phyloP scores from a whole-genome alignment of 2,888 invertebrate species.

The Eucera pruinosa region DNA sequence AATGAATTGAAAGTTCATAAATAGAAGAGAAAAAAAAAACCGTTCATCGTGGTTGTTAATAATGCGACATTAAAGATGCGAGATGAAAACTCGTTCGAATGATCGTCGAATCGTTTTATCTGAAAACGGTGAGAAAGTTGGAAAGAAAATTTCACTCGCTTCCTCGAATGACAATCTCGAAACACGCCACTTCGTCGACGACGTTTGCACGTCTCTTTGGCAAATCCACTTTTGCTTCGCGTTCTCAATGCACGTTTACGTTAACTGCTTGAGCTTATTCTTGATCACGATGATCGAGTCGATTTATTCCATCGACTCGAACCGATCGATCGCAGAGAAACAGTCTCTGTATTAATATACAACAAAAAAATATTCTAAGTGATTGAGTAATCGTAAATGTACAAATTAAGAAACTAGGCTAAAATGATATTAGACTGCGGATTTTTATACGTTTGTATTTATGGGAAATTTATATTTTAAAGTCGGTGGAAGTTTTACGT shows the following conservation, averaged over 20 bases:
- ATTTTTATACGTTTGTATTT: no score
- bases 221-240: slow-evolving; percentile 70
- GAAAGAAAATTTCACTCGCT: slow-evolving; percentile 29
- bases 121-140: background rate
- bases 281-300: slow-evolving; percentile 10
- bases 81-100: background rate
- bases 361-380: background rate
- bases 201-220: slow-evolving; percentile 72
- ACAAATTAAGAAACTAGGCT: slow-evolving; percentile 31
- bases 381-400: slow-evolving; percentile 38
- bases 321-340: slow-evolving; percentile 8
- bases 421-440: no score
- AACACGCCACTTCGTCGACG: slow-evolving; percentile 44
- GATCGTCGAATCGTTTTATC: no score
- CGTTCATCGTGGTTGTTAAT: no score
- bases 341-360: slow-evolving; percentile 22
- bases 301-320: slow-evolving; percentile 2
- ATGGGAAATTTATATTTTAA: no score
- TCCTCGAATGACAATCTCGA: slow-evolving; percentile 40
- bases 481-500: no score
- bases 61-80: no score
- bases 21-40: no score
- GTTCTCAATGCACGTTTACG: slow-evolving; percentile 50
- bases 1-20: no score
- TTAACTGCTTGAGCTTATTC: slow-evolving; percentile 36